phyloP scores from a whole-genome alignment of 2,113 vertebrate species.

The Spea bombifrons region DNA sequence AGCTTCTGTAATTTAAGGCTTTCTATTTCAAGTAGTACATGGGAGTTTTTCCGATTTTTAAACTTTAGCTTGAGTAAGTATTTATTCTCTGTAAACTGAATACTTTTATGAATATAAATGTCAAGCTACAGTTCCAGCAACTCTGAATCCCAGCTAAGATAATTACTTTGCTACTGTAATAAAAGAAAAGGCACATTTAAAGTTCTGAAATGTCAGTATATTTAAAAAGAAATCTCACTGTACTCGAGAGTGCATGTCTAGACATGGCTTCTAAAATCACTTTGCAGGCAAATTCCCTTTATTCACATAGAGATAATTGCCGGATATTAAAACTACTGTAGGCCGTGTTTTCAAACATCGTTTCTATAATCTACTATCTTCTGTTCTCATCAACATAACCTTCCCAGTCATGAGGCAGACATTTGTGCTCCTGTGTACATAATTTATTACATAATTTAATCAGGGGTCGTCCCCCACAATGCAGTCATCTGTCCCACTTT shows the following conservation, averaged over 20 bases:
- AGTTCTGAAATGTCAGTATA: conserved; percentile 24
- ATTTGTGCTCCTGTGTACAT: background rate
- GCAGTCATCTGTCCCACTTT: no score
- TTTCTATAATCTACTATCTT: background rate
- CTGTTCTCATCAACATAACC: background rate
- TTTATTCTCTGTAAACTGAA: conserved; percentile 28
- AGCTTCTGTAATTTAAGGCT: background rate
- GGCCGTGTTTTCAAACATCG: background rate
- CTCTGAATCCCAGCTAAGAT: conserved; percentile 21
- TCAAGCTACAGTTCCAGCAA: conserved; percentile 21
- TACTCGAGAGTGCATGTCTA: background rate
- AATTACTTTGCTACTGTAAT: conserved; percentile 31
- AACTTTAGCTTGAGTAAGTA: background rate
- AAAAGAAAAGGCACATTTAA: conserved; percentile 28
- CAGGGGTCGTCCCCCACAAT: no score
- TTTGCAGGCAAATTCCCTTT: conserved; percentile 1
- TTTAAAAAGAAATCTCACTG: conserved; percentile 27
- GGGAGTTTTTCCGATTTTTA: background rate
- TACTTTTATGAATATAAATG: conserved; percentile 36
- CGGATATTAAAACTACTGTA: background rate
- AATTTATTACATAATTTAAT: no score
- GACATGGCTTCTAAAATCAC: background rate
- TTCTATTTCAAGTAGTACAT: conserved; percentile 17
- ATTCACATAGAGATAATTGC: conserved; percentile 14
- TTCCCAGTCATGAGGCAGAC: background rate